Evolutionary conservation across 2,797 vertebrate genomes (phyloP).

Genomic region (Propithecus perrieri): DNA sequence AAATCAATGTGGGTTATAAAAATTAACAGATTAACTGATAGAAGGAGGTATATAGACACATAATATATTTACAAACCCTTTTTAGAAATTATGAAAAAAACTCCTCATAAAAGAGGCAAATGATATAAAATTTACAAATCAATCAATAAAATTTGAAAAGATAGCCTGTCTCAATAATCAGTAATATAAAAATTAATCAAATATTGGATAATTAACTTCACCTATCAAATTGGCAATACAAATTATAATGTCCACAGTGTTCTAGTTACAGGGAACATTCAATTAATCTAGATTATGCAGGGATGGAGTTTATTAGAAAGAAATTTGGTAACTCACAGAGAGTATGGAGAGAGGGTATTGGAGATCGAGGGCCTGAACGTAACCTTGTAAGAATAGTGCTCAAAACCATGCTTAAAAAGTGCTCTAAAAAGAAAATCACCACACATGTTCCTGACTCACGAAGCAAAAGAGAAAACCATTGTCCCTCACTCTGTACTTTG

Average conservation of each 20-base stretch:
- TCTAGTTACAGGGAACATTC: neutral
- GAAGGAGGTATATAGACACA: neutral
- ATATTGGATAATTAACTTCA: neutral
- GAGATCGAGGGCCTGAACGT: neutral
- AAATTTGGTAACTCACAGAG: neutral
- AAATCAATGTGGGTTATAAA: neutral
- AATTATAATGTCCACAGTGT: neutral
- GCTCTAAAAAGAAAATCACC: neutral
- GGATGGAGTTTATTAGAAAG: neutral
- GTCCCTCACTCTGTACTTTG: accelerated
- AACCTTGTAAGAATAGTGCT: accelerated
- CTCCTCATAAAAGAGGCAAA: neutral
- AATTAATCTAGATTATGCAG: neutral
- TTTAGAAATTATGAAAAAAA: neutral
- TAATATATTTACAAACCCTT: neutral
- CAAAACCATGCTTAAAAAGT: neutral
- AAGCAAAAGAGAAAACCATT: neutral
- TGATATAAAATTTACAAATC: neutral
- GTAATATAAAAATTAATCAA: neutral
- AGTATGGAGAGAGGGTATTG: neutral
- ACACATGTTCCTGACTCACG: accelerated
- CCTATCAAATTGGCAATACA: neutral
- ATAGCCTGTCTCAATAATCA: neutral
- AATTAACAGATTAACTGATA: neutral
- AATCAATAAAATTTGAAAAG: neutral